A percentile compares a stretch with the other conserved stretches of the same genome.
phyloP scores from a whole-genome alignment of 1,140 invertebrate genomes.

The Cryptotermes secundus region DNA sequence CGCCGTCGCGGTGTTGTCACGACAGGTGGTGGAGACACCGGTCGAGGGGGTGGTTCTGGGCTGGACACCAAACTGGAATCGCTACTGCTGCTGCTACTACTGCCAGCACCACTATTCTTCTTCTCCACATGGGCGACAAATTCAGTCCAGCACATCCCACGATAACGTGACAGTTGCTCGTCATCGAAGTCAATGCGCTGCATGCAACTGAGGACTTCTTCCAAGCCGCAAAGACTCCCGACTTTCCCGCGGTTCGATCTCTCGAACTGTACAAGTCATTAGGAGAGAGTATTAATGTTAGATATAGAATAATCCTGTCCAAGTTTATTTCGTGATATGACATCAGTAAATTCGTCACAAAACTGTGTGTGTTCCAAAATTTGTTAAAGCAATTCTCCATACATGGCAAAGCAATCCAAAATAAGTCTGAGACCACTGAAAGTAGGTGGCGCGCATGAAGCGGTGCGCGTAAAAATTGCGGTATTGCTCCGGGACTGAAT shows the following conservation, averaged over 20 bases:
- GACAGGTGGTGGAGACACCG: background rate
- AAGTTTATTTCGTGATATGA: no score
- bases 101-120: background rate
- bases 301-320: no score
- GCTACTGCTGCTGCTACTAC: constrained; percentile 34
- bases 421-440: no score
- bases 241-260: constrained; percentile 53
- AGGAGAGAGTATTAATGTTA: background rate
- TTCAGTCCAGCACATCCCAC: constrained; percentile 52
- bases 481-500: no score
- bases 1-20: constrained; percentile 17
- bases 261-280: constrained; percentile 54
- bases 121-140: constrained; percentile 45
- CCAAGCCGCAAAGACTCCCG: constrained; percentile 53
- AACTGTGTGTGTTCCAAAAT: no score
- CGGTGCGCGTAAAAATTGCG: no score
- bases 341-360: no score
- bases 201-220: constrained; percentile 56
- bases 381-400: no score
- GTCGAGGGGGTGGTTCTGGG: background rate
- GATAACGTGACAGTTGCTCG: constrained; percentile 58
- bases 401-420: no score
- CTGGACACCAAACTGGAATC: constrained; percentile 20
- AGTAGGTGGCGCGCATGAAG: no score
- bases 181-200: constrained; percentile 60